Evolutionary conservation across 2,113 vertebrate genomes (phyloP).

Genomic region (Menidia beryllina): DNA sequence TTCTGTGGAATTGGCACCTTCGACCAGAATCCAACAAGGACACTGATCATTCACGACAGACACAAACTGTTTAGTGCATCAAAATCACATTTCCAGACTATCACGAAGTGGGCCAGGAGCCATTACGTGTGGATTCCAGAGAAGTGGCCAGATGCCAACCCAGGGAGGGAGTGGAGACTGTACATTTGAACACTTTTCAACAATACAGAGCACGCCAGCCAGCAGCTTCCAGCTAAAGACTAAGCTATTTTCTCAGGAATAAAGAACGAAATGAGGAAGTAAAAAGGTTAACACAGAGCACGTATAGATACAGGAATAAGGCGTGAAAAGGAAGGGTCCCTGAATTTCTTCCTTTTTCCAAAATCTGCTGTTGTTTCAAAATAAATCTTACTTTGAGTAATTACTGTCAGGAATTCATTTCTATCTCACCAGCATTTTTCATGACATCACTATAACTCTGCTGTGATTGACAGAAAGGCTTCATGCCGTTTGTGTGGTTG

Average conservation of each 20-base stretch:
- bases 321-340: neutral
- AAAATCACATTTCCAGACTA: slow-evolving; percentile 77
- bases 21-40: slow-evolving; percentile 60
- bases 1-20: slow-evolving; percentile 62
- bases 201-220: slow-evolving; percentile 45
- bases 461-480: neutral
- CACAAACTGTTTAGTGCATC: slow-evolving; percentile 76
- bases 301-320: slow-evolving; percentile 25
- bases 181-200: slow-evolving; percentile 52
- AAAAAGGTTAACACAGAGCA: slow-evolving; percentile 54
- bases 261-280: slow-evolving; percentile 33
- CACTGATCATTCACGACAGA: slow-evolving; percentile 74
- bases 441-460: neutral
- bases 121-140: slow-evolving; percentile 53
- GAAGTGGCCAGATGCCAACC: slow-evolving; percentile 66
- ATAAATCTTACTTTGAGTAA: slow-evolving; percentile 21
- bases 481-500: neutral
- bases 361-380: too few species aligned
- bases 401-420: slow-evolving; percentile 18
- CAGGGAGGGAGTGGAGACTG: slow-evolving; percentile 40
- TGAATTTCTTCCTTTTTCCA: neutral
- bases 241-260: slow-evolving; percentile 50
- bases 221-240: slow-evolving; percentile 32
- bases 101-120: slow-evolving; percentile 60
- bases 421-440: neutral